These are phyloP conservation scores for Apistogramma diplotaenia DNA, from an alignment of 2,113 vertebrate genomes.

Conservation along the genomic window DNA sequence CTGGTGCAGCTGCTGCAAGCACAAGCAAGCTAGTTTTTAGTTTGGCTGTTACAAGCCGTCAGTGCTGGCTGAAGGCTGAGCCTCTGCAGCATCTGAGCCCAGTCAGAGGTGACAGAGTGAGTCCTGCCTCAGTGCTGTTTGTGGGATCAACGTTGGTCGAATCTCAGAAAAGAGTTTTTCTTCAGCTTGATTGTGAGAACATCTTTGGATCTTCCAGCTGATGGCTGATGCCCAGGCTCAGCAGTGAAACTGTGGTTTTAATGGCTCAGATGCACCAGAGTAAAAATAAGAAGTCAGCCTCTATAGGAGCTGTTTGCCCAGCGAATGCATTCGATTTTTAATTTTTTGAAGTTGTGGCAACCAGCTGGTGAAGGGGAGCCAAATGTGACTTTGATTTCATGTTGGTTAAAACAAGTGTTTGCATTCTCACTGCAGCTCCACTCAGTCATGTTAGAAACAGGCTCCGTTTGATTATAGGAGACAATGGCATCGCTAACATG, in stretches of 20 bases:
- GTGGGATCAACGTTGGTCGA: no score
- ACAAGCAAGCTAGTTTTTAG: background rate
- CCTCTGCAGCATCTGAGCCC: background rate
- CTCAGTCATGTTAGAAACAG: background rate
- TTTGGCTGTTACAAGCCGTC: background rate
- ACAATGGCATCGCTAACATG: background rate
- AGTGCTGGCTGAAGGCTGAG: background rate
- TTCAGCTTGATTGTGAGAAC: no score
- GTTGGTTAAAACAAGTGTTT: background rate
- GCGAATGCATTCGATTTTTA: background rate
- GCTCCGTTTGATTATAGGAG: background rate
- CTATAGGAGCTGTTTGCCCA: background rate
- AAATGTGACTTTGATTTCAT: no score
- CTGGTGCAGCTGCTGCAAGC: background rate
- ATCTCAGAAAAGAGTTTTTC: no score
- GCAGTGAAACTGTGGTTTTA: no score
- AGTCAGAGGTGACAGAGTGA: background rate
- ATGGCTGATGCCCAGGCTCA: no score
- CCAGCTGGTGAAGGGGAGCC: no score
- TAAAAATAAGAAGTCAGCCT: background rate
- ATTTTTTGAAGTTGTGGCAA: fast-evolving
- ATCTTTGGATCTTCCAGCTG: no score
- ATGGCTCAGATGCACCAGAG: background rate
- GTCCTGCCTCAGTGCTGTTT: background rate
- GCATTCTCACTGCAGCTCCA: background rate